Percentiles rank a stretch among this genome's conserved stretches.
phyloP scores from a whole-genome alignment of 2,113 vertebrate genomes.

The Oncorhynchus masou region DNA sequence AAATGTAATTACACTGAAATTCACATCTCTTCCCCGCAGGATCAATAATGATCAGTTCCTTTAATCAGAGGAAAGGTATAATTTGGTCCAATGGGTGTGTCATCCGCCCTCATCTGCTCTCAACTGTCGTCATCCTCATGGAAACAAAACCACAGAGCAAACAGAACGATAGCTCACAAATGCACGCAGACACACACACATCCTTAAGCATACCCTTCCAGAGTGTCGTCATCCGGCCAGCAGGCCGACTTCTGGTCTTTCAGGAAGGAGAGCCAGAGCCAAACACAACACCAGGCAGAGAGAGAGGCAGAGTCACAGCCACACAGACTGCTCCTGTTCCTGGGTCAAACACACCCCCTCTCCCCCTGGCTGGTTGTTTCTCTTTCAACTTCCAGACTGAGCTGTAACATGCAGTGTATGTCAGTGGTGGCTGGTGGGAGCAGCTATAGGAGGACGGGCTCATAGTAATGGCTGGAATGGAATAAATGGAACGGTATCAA shows the following conservation, averaged over 20 bases:
- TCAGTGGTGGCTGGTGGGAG: no score
- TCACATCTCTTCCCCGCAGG: conserved; percentile 31
- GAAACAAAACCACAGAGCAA: conserved; percentile 44
- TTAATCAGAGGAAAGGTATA: conserved; percentile 64
- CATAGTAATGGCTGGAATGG: no score
- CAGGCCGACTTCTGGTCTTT: conserved; percentile 61
- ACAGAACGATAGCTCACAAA: conserved; percentile 39
- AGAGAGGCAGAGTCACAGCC: conserved; percentile 31
- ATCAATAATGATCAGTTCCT: conserved; percentile 64
- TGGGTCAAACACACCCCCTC: conserved; percentile 28
- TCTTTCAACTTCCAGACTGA: no score
- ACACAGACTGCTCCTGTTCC: conserved; percentile 18
- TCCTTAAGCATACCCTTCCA: conserved; percentile 65
- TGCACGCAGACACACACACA: conserved; percentile 8
- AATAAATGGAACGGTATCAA: no score
- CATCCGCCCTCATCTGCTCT: conserved; percentile 52
- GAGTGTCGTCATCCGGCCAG: conserved; percentile 21
- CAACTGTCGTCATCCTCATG: conserved; percentile 14
- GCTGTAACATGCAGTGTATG: no score
- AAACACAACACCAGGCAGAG: conserved; percentile 45
- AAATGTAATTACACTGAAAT: conserved; percentile 67
- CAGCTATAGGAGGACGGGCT: no score
- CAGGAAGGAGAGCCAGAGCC: conserved; percentile 47
- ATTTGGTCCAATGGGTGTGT: conserved; percentile 47
- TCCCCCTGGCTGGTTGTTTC: conserved; percentile 19